Conservation (phyloP, 2,888 invertebrate genomes). For the Eupithecia abbreviata region DNA sequence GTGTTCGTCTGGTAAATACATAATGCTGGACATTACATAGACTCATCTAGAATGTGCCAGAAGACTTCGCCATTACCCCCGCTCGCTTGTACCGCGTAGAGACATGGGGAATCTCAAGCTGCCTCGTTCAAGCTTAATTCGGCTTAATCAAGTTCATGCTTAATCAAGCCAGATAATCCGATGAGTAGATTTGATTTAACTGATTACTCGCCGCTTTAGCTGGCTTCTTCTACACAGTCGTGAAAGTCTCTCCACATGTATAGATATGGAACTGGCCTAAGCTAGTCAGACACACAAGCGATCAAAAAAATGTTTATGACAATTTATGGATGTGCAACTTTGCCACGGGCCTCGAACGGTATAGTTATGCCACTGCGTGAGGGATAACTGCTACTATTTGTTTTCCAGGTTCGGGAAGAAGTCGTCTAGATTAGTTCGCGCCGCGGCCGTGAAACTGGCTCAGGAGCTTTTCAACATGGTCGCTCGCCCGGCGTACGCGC, state of each 20-base stretch:
- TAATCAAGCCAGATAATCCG: no score
- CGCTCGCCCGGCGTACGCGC: conserved; percentile 92
- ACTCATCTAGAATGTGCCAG: conserved; percentile 37
- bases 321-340: no score
- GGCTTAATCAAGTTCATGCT: no score
- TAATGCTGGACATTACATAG: not conserved
- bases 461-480: conserved; percentile 98
- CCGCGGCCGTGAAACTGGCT: conserved; percentile 98
- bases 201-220: no score
- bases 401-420: conserved; percentile 95
- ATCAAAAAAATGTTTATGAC: no score
- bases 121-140: conserved; percentile 82
- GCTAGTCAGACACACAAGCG: no score
- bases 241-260: no score
- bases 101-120: conserved; percentile 99
- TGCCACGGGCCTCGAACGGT: no score
- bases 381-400: not conserved
- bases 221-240: no score
- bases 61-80: conserved; percentile 85
- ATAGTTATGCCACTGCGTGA: no score
- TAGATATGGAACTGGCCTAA: no score
- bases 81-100: conserved; percentile 87
- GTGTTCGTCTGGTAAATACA: conserved; percentile 94
- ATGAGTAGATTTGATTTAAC: no score
- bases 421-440: conserved; percentile 96